Percentiles rank a stretch among this genome's conserved stretches.
Evolutionary conservation across 2,888 invertebrate species (phyloP).

Genomic region (Perizoma flavofasciatum): DNA sequence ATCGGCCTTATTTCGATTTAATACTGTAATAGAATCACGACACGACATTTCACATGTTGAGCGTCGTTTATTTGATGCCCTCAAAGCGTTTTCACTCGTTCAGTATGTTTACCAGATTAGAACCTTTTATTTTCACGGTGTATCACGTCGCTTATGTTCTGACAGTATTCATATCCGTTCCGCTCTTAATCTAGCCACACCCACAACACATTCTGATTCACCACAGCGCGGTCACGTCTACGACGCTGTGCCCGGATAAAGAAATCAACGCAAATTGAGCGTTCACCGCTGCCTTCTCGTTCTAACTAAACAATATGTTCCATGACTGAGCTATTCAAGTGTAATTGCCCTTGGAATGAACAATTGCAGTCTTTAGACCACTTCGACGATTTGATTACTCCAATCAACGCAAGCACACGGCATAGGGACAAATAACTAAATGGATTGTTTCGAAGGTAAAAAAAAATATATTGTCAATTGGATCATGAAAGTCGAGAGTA

Average conservation of each 20-base stretch:
- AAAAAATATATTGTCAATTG: conserved; percentile 5
- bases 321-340: conserved; percentile 20
- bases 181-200: conserved; percentile 18
- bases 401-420: too few species aligned
- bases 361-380: too few species aligned
- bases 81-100: too few species aligned
- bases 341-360: conserved; percentile 14
- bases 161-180: neutral
- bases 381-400: too few species aligned
- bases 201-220: conserved; percentile 58
- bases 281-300: conserved; percentile 27
- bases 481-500: conserved; percentile 6
- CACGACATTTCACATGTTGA: neutral
- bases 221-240: conserved; percentile 45
- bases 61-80: neutral
- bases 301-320: conserved; percentile 25
- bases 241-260: conserved; percentile 56
- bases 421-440: too few species aligned
- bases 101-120: neutral
- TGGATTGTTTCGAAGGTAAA: neutral
- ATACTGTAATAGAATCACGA: too few species aligned
- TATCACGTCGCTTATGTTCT: too few species aligned
- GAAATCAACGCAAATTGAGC: conserved; percentile 75
- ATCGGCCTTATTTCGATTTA: neutral
- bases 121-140: too few species aligned